Base-by-base conservation (phyloP, 2,113 vertebrate species). In the Macrotis lagotis region DNA sequence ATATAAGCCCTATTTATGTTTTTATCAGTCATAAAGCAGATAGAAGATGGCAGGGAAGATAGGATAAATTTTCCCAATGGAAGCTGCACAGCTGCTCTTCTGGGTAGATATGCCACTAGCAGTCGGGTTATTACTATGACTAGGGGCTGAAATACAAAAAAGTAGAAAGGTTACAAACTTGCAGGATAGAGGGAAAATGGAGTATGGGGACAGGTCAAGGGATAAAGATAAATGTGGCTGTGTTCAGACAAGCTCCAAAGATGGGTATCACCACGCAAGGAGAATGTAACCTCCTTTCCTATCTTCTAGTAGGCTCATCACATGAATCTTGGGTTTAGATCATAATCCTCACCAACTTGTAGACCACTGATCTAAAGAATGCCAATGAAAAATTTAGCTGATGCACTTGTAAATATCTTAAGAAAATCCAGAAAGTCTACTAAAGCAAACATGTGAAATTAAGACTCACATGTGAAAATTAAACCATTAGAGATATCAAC, bases 401-500 rank as follows among this genome's bases (percentile, higher is more conserved):
- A 51, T 91, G 25, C 52, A 74, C n/a, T 59, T 95, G 83, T 48
- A 92, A 48, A 88, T 88, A 51, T n/a, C 59, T 51, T 88, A 66
- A 89, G 47, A 47, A 55, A 50, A 94, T 44, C 48, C 25, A 49
- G 26, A 48, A 59, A 93, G 26, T n/a, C 91, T 90, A 89, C 47
- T 92, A 53, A 90, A 24, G 95, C 55, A 90, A 7, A 44, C 25
- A 93, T 91, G 50, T 44, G 22, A 90, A 91, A 48, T 89, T 74
- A 74, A 50, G 28, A 96, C 51, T 89, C 25, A 48, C 22, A 90
- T 93, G 48, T 37, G 22, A 92, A 91, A 48, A 74, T n/a, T 19
- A 44, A 83, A 16, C 28, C 31, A 95, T 5, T 50, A 90, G 8
- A 9, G 25, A 93, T 51, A 94, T 91, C 53, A 92, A 66, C 26